These are phyloP conservation scores for Galaxias olidus DNA, from an alignment of 2,797 vertebrate species.

Conservation along the genomic window DNA sequence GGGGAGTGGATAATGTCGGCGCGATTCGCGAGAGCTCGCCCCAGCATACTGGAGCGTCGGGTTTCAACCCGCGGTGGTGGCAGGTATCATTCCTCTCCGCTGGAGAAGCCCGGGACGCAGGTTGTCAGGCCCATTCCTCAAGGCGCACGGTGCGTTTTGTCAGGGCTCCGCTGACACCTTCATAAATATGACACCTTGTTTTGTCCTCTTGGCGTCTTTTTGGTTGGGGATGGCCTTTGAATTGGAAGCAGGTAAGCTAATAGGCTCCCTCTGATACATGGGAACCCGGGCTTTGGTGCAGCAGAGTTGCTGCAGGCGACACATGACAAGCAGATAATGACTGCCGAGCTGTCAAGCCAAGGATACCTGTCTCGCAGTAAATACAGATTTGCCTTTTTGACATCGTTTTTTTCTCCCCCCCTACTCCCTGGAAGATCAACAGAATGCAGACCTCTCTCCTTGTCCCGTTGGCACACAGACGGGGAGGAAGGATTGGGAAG, in stretches of 20 bases:
- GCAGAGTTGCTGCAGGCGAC: constrained; percentile 73
- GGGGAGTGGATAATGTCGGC: constrained; percentile 64
- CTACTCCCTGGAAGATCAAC: constrained; percentile 78
- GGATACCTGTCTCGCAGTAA: constrained; percentile 84
- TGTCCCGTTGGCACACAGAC: constrained; percentile 39
- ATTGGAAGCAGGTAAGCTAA: constrained; percentile 84
- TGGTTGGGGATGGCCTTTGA: constrained; percentile 79
- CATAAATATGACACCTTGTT: constrained; percentile 87
- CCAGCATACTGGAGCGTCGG: constrained; percentile 49
- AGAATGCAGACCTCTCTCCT: constrained; percentile 62
- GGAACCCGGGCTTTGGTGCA: constrained; percentile 73
- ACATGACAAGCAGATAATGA: constrained; percentile 85
- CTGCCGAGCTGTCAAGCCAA: constrained; percentile 85
- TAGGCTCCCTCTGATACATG: constrained; percentile 82
- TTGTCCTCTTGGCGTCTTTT: constrained; percentile 83
- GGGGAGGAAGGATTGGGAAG: constrained; percentile 6
- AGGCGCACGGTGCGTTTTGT: constrained; percentile 63
- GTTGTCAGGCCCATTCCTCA: constrained; percentile 79
- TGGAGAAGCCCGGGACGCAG: constrained; percentile 57
- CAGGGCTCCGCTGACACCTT: constrained; percentile 77
- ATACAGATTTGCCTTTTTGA: constrained; percentile 86
- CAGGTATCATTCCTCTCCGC: constrained; percentile 73
- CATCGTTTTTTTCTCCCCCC: constrained; percentile 76
- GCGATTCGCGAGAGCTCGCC: constrained; percentile 58
- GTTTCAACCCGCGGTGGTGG: constrained; percentile 69